Evolutionary conservation across 92 coral and sea anemone genomes (phyloP).

Genomic region (Virgularia gustaviana): DNA sequence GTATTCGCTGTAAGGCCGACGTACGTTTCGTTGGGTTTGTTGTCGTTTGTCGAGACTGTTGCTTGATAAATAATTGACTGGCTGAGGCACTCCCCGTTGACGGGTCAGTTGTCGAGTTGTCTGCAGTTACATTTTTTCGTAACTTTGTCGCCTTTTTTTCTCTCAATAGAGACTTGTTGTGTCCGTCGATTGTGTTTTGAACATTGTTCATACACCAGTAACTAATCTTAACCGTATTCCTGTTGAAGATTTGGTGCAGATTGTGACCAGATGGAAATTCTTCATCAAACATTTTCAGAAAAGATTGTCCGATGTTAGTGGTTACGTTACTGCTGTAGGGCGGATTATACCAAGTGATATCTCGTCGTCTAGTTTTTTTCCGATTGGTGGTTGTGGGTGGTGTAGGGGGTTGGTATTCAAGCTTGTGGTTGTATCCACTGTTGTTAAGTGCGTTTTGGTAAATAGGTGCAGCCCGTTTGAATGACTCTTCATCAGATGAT

Average conservation of each 20-base stretch:
- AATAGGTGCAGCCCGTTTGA: neutral
- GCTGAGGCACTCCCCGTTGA: conserved; percentile 25
- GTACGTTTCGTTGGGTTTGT: conserved; percentile 44
- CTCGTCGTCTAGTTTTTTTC: neutral
- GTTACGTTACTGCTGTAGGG: conserved; percentile 17
- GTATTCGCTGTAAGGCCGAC: conserved; percentile 59
- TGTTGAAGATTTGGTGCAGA: conserved; percentile 8
- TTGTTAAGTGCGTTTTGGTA: conserved; percentile 2
- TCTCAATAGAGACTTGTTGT: conserved; percentile 2
- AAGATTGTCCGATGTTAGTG: conserved; percentile 5
- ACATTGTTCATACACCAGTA: conserved; percentile 15
- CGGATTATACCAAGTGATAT: conserved; percentile 19
- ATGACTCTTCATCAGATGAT: conserved; percentile 2
- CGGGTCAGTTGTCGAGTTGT: conserved; percentile 23
- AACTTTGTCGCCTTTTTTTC: neutral
- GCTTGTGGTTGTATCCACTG: neutral
- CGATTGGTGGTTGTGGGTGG: neutral
- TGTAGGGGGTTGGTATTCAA: neutral
- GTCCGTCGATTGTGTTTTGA: neutral
- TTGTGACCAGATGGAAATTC: neutral
- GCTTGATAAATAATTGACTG: conserved; percentile 29
- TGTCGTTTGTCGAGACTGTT: conserved; percentile 21
- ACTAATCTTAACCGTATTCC: neutral
- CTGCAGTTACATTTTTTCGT: conserved; percentile 8
- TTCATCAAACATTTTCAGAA: conserved; percentile 3